These are phyloP conservation scores for Mythimna pallens DNA, from an alignment of 2,888 invertebrate species.

Conservation along the genomic window DNA sequence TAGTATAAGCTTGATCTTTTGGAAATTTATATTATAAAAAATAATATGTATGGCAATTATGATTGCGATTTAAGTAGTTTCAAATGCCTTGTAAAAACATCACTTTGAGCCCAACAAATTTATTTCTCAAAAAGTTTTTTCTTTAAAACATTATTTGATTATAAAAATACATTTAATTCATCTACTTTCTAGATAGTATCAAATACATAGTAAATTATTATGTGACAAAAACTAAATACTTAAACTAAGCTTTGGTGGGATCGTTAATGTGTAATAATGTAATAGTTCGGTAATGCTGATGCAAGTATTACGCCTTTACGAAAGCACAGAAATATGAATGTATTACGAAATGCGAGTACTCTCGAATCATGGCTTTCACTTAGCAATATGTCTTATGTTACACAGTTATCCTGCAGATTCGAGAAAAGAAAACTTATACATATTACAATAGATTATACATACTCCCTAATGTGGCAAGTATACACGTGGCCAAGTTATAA, in stretches of 20 bases:
- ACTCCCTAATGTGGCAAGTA: slow-evolving; percentile 66
- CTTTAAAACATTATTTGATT: slow-evolving; percentile 55
- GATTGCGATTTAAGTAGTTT: neutral
- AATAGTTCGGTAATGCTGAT: slow-evolving; percentile 81
- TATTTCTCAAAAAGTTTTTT: slow-evolving; percentile 52
- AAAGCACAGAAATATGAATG: slow-evolving; percentile 60
- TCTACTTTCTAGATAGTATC: slow-evolving; percentile 72
- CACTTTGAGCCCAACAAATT: slow-evolving; percentile 40
- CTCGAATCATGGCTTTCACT: slow-evolving; percentile 53
- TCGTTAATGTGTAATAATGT: slow-evolving; percentile 80
- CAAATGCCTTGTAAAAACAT: neutral
- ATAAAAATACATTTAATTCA: slow-evolving; percentile 74
- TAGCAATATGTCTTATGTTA: slow-evolving; percentile 35
- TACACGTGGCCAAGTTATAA: slow-evolving; percentile 54
- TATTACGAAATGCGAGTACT: slow-evolving; percentile 59
- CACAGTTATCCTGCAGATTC: slow-evolving; percentile 39
- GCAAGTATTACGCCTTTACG: slow-evolving; percentile 61
- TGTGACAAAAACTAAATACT: slow-evolving; percentile 83
- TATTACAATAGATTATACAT: slow-evolving; percentile 44
- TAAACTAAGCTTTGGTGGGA: slow-evolving; percentile 90
- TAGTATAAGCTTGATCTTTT: too few relatives aligned
- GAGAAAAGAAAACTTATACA: slow-evolving; percentile 45
- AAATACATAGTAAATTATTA: slow-evolving; percentile 70
- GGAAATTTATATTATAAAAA: too few relatives aligned
- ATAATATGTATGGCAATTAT: neutral